Percentiles rank a stretch among this genome's conserved stretches.
phyloP scores from a whole-genome alignment of 2,888 invertebrate genomes.

The Achlya flavicornis region DNA sequence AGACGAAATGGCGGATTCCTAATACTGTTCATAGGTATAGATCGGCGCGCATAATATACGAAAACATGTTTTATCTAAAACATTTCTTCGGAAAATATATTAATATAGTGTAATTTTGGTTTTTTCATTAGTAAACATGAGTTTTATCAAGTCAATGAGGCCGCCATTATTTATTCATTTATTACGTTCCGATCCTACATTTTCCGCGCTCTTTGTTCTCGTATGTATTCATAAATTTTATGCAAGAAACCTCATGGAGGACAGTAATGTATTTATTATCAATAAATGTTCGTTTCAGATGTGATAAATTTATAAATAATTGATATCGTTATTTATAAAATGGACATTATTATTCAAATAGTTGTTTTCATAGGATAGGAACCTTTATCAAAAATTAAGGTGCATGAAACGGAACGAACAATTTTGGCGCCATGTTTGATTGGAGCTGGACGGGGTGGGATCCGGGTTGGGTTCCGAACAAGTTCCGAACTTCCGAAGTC shows the following conservation, averaged over 20 bases:
- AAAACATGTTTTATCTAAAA: slow-evolving; percentile 52
- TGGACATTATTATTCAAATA: too few species aligned
- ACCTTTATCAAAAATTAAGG: too few species aligned
- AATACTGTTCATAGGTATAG: slow-evolving; percentile 27
- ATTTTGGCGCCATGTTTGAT: neutral
- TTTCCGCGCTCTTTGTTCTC: slow-evolving; percentile 17
- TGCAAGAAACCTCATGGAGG: neutral
- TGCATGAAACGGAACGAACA: neutral
- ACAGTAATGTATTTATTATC: too few species aligned
- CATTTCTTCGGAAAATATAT: slow-evolving; percentile 35
- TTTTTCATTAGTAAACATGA: slow-evolving; percentile 13
- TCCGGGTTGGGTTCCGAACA: too few species aligned
- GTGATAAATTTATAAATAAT: neutral
- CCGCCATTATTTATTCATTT: slow-evolving; percentile 37
- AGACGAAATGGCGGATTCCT: slow-evolving; percentile 42
- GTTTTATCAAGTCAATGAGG: slow-evolving; percentile 24
- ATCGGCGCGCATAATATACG: slow-evolving; percentile 46
- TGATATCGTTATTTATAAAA: neutral
- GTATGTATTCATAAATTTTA: neutral
- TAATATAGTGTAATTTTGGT: slow-evolving; percentile 23
- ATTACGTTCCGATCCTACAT: slow-evolving; percentile 37
- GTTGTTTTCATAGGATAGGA: too few species aligned
- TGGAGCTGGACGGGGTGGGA: too few species aligned
- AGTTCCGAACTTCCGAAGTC: too few species aligned
- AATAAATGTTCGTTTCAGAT: too few species aligned